A percentile compares a stretch with the other conserved stretches of the same genome.
phyloP scores from a whole-genome alignment of 1,140 invertebrate genomes.

The Orius insidiosus region DNA sequence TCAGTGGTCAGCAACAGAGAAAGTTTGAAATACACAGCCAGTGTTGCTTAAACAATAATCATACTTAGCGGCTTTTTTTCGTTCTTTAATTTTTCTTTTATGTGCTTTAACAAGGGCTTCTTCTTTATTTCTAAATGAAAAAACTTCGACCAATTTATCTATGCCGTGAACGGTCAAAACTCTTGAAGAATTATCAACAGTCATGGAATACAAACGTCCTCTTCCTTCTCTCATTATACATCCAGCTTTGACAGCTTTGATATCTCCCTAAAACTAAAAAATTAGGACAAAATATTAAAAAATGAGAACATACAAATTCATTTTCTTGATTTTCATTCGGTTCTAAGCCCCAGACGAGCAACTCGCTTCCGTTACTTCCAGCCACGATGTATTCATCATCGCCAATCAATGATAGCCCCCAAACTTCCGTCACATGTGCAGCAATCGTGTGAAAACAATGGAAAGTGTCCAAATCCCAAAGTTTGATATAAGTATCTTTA shows the following conservation, averaged over 20 bases:
- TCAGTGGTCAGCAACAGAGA: slow-evolving; percentile 2
- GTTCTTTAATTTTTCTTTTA: slow-evolving; percentile 63
- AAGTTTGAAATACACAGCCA: no score
- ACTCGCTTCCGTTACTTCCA: slow-evolving; percentile 65
- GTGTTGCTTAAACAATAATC: slow-evolving; percentile 20
- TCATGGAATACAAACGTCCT: slow-evolving; percentile 51
- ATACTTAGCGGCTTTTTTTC: slow-evolving; percentile 37
- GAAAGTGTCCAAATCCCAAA: slow-evolving; percentile 91
- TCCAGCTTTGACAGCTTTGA: slow-evolving; percentile 39
- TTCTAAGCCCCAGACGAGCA: slow-evolving; percentile 50
- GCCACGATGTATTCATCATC: slow-evolving; percentile 68
- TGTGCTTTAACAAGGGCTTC: slow-evolving; percentile 46
- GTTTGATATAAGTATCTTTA: slow-evolving; percentile 89
- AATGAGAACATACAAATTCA: neutral
- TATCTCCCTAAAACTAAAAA: neutral
- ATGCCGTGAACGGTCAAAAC: slow-evolving; percentile 68
- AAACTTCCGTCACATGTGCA: slow-evolving; percentile 65
- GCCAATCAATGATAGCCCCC: slow-evolving; percentile 62
- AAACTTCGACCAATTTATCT: slow-evolving; percentile 67
- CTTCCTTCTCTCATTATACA: slow-evolving; percentile 54
- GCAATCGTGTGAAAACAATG: slow-evolving; percentile 90
- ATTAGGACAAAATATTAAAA: slow-evolving; percentile 1
- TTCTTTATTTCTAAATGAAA: slow-evolving; percentile 55
- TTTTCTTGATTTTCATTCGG: neutral
- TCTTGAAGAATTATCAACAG: slow-evolving; percentile 41